Evolutionary conservation across 2,888 invertebrate genomes (phyloP).

Genomic region (Ischnura elegans): DNA sequence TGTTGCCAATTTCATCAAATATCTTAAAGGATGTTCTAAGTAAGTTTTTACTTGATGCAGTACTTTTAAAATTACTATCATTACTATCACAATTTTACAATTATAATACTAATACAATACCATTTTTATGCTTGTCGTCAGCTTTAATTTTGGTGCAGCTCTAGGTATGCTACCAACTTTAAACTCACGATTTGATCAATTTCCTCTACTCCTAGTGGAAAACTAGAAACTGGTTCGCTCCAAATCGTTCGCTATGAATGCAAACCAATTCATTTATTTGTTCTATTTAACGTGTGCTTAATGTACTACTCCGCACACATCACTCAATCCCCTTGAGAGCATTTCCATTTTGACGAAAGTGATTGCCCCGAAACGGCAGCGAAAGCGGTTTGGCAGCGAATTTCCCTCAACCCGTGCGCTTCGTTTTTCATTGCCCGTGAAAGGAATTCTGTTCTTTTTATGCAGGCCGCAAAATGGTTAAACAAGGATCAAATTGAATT

Average conservation of each 20-base stretch:
- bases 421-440: not conserved
- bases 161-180: not conserved
- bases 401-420: not conserved
- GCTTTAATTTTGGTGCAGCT: too few relatives aligned
- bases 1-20: too few relatives aligned
- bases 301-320: slow-evolving; percentile 1
- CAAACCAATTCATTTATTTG: not conserved
- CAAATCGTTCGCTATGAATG: not conserved
- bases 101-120: too few relatives aligned
- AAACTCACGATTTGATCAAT: not conserved
- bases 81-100: too few relatives aligned
- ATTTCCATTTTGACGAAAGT: slow-evolving; percentile 14
- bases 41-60: too few relatives aligned
- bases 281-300: slow-evolving; percentile 16
- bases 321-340: slow-evolving; percentile 42
- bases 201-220: not conserved
- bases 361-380: not conserved
- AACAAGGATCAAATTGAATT: not conserved
- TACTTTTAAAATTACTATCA: too few relatives aligned
- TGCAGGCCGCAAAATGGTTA: not conserved
- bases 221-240: not conserved
- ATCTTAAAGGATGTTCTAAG: too few relatives aligned
- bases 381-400: not conserved
- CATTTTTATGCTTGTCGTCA: too few relatives aligned
- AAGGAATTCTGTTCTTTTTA: slow-evolving; percentile 1